phyloP scores from a whole-genome alignment of 2,797 vertebrate species.

The Lates japonicus region DNA sequence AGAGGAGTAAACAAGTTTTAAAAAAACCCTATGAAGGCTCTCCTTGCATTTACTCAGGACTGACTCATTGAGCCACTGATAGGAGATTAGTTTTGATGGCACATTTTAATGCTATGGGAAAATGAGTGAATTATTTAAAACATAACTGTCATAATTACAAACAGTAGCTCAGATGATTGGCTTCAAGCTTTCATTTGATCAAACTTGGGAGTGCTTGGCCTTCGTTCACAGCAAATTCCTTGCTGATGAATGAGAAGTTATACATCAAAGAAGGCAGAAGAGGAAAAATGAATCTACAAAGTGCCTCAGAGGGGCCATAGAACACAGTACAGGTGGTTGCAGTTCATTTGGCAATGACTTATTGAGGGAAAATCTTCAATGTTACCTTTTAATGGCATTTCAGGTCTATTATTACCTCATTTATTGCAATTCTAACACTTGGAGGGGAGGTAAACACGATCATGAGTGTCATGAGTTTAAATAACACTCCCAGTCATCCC shows the following conservation, averaged over 20 bases:
- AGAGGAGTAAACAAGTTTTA: constrained; percentile 63
- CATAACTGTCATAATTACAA: constrained; percentile 46
- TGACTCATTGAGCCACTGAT: constrained; percentile 17
- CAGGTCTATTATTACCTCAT: constrained; percentile 65
- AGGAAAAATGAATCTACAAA: constrained; percentile 8
- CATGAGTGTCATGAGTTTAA: constrained; percentile 71
- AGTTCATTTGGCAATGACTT: constrained; percentile 53
- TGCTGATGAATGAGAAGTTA: constrained; percentile 24
- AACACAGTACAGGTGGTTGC: constrained; percentile 29
- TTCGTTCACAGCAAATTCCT: constrained; percentile 1
- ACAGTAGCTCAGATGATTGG: constrained; percentile 37
- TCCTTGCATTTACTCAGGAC: constrained; percentile 23
- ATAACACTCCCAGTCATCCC: constrained; percentile 72
- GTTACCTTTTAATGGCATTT: constrained; percentile 50
- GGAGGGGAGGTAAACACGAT: constrained; percentile 73
- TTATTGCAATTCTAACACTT: constrained; percentile 62
- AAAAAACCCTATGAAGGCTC: constrained; percentile 23
- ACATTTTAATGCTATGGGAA: constrained; percentile 50
- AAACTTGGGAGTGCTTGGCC: not conserved
- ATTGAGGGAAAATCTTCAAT: constrained; percentile 41
- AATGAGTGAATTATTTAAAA: constrained; percentile 53
- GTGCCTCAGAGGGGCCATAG: constrained; percentile 7
- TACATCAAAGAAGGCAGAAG: constrained; percentile 21
- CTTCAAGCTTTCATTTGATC: constrained; percentile 45
- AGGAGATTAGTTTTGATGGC: constrained; percentile 45